phyloP scores from a whole-genome alignment of 2,888 invertebrate species.

The Acheta domesticus region DNA sequence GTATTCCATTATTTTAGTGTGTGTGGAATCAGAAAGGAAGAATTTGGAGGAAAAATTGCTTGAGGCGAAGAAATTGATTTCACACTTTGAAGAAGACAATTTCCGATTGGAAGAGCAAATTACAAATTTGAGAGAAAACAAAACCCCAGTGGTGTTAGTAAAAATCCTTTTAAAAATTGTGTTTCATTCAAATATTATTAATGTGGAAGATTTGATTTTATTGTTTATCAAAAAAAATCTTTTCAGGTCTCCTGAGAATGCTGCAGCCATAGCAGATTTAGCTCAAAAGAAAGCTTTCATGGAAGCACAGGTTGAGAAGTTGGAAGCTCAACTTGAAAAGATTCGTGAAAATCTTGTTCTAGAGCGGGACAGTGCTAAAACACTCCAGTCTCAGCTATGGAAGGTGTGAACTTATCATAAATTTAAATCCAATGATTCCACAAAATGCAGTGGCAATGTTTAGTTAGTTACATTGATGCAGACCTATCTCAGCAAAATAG shows the following conservation, averaged over 20 bases:
- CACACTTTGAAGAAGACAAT: conserved; percentile 48
- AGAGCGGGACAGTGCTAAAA: conserved; percentile 65
- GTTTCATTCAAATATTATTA: too few relatives aligned
- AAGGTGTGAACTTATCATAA: conserved; percentile 50
- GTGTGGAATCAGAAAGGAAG: too few relatives aligned
- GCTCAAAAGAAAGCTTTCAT: conserved; percentile 50
- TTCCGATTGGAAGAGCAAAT: conserved; percentile 46
- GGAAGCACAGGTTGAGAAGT: conserved; percentile 61
- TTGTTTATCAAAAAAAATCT: not conserved
- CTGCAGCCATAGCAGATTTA: conserved; percentile 20
- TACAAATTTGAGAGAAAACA: not conserved
- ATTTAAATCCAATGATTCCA: not conserved
- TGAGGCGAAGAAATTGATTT: conserved; percentile 44
- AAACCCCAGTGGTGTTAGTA: not conserved
- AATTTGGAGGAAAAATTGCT: conserved; percentile 42
- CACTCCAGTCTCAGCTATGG: conserved; percentile 68
- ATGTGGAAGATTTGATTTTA: not conserved
- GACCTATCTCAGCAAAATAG: not conserved
- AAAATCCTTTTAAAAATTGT: too few relatives aligned
- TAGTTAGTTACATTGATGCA: not conserved
- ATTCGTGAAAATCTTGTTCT: conserved; percentile 58
- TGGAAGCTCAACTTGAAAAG: conserved; percentile 57
- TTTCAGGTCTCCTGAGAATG: not conserved
- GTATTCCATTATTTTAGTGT: too few relatives aligned
- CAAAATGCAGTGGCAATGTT: too few relatives aligned